These are phyloP conservation scores for Tenualosa thibaudeaui DNA, from an alignment of 2,797 vertebrate species.

Conservation along the genomic window DNA sequence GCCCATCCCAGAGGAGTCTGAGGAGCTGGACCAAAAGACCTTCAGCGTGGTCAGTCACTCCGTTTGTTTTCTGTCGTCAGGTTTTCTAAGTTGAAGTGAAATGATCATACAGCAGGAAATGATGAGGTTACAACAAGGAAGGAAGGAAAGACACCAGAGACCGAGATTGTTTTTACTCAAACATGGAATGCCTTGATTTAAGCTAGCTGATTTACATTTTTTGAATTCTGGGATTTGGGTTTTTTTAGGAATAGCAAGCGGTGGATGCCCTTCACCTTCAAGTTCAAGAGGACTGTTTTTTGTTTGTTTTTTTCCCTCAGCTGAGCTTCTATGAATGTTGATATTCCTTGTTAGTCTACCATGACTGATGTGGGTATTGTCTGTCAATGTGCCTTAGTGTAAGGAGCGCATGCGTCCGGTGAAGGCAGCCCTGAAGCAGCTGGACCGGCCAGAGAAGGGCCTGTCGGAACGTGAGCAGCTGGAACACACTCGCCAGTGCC, in stretches of 20 bases:
- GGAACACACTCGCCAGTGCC: conserved; percentile 94
- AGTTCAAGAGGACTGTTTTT: no score
- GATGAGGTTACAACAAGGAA: no score
- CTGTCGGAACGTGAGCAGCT: conserved; percentile 97
- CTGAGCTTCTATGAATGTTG: neutral
- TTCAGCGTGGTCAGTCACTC: conserved; percentile 89
- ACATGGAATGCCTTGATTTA: no score
- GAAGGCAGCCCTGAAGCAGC: conserved; percentile 95
- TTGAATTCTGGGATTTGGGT: no score
- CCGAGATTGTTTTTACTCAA: no score
- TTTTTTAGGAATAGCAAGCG: no score
- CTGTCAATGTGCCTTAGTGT: conserved; percentile 74
- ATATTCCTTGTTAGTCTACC: neutral
- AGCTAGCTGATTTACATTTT: no score
- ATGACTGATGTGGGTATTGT: neutral
- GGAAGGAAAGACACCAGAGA: no score
- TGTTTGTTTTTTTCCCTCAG: neutral
- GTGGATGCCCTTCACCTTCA: no score
- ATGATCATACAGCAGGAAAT: no score
- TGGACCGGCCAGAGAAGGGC: conserved; percentile 96
- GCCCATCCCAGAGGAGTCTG: conserved; percentile 88
- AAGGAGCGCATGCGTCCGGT: conserved; percentile 98
- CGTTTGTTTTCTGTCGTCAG: no score
- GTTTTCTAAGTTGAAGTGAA: neutral
- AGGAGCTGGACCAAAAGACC: conserved; percentile 97